Percentiles rank a stretch among this genome's conserved stretches.
Evolutionary conservation across 2,888 invertebrate genomes (phyloP).

Genomic region (Drepanosiphum platanoidis): DNA sequence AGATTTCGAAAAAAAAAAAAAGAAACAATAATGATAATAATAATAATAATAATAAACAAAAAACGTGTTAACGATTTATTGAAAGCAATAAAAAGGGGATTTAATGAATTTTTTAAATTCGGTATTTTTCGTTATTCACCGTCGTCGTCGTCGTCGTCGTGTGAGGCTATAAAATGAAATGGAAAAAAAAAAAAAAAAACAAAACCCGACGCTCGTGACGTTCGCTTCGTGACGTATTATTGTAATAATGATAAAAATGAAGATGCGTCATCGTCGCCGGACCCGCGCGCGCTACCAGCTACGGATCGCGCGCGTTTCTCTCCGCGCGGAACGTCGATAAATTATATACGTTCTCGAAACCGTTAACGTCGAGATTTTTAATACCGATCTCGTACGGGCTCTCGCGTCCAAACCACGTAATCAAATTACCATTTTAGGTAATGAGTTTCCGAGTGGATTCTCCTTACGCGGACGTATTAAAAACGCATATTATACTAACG

Average conservation of each 20-base stretch:
- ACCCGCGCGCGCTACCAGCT: not conserved
- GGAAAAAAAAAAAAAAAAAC: not conserved
- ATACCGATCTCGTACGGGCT: conserved; percentile 18
- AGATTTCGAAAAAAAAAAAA: not conserved
- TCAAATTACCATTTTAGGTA: not conserved
- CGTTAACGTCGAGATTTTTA: conserved; percentile 21
- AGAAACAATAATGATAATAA: too few species aligned
- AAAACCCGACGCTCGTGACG: not conserved
- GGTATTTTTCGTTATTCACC: not conserved
- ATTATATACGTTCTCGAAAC: not conserved
- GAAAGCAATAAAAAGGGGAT: not conserved
- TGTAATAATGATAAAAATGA: conserved; percentile 24
- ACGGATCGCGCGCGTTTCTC: not conserved
- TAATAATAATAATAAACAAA: too few species aligned
- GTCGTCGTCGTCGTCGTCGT: not conserved
- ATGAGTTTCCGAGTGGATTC: conserved; percentile 3
- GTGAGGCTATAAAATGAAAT: conserved; percentile 6
- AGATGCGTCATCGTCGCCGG: conserved; percentile 38
- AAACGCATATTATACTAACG: not conserved
- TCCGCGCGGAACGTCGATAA: conserved; percentile 25
- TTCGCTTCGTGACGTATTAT: conserved; percentile 11
- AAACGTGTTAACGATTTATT: not conserved
- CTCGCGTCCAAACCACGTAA: conserved; percentile 30
- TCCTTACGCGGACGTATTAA: conserved; percentile 14
- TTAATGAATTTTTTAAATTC: not conserved